Evolutionary conservation across 2,113 vertebrate species (phyloP).

Genomic region (Silurus asotus): DNA sequence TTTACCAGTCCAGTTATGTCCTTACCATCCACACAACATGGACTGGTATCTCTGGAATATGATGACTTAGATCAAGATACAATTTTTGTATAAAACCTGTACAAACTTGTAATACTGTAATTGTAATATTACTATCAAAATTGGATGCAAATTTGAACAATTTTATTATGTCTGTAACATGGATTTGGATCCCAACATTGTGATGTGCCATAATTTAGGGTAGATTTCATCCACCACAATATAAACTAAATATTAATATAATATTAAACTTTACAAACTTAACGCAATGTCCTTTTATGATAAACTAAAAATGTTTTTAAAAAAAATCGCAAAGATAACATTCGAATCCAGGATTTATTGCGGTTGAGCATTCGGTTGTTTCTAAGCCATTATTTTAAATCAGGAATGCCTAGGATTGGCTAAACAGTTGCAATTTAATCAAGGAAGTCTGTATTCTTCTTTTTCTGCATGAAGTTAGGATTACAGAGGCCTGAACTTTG

Average conservation of each 20-base stretch:
- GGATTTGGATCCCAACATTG: neutral
- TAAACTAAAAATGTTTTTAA: neutral
- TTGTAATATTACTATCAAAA: neutral
- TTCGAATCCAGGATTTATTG: neutral
- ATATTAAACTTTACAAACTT: neutral
- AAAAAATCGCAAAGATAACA: neutral
- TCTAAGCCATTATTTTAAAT: constrained; percentile 9
- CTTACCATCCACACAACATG: no score
- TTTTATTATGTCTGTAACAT: neutral
- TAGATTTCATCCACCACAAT: neutral
- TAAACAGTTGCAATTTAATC: constrained; percentile 1
- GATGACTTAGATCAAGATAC: no score
- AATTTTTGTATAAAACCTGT: neutral
- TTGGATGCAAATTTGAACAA: neutral
- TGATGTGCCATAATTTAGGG: neutral
- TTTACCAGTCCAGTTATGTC: no score
- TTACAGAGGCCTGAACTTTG: constrained; percentile 9
- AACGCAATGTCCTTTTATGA: neutral
- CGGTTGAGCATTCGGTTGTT: neutral
- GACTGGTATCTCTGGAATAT: no score
- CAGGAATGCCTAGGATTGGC: neutral
- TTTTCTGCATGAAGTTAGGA: neutral
- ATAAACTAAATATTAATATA: neutral
- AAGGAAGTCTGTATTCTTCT: constrained; percentile 1
- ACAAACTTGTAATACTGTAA: neutral